Conservation (phyloP, 2,888 invertebrate species). For the Drosophila fungiperda region DNA sequence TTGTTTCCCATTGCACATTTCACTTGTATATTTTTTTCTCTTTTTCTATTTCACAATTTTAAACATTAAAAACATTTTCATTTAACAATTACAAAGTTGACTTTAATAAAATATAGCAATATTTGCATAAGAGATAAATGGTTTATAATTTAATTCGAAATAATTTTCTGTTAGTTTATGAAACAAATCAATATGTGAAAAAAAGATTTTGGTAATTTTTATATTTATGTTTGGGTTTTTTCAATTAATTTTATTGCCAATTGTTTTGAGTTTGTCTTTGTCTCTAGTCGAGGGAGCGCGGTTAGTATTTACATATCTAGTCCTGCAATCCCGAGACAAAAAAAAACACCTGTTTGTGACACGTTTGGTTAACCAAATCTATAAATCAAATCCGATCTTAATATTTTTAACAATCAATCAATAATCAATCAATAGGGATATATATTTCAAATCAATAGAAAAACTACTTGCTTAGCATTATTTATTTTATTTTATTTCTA, state of each 20-base stretch:
- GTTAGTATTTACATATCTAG: background rate
- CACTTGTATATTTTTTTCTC: background rate
- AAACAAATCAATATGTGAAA: too few species aligned
- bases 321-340: background rate
- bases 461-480: rapidly evolving
- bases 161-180: background rate
- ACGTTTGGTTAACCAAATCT: background rate
- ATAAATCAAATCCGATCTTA: background rate
- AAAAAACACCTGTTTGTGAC: background rate
- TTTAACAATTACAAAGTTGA: background rate
- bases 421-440: background rate
- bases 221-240: background rate
- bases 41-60: slow-evolving; percentile 16
- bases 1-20: slow-evolving; percentile 13
- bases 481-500: background rate
- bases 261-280: background rate
- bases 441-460: background rate
- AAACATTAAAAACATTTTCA: background rate
- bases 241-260: background rate
- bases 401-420: background rate
- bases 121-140: background rate
- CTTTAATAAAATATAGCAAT: background rate
- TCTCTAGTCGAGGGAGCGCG: background rate
- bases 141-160: background rate
- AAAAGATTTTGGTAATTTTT: background rate